Percentiles rank a stretch among this genome's conserved stretches.
Evolutionary conservation across 2,888 invertebrate species (phyloP).

Genomic region (Nasonovia ribisnigri): DNA sequence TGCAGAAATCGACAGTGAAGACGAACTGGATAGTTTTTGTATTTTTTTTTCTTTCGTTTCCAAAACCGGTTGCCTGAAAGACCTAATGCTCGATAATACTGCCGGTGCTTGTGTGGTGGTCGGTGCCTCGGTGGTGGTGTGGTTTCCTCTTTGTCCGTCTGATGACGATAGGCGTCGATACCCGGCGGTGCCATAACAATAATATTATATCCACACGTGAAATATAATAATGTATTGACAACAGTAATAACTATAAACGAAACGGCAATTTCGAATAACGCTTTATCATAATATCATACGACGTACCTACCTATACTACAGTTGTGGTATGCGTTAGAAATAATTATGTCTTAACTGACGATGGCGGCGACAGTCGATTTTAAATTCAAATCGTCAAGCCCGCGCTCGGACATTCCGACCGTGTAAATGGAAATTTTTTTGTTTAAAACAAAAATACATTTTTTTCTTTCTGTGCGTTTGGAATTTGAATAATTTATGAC

Average conservation of each 20-base stretch:
- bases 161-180: background rate
- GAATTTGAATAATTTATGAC: conserved; percentile 54
- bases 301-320: background rate
- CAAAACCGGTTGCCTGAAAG: conserved; percentile 50
- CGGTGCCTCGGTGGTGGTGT: too few relatives aligned
- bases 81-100: conserved; percentile 5
- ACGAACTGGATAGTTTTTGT: conserved; percentile 38
- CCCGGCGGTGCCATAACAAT: background rate
- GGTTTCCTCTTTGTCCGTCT: conserved; percentile 54
- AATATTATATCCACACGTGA: background rate
- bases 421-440: conserved; percentile 34
- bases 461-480: background rate
- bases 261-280: conserved; percentile 4
- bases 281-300: background rate
- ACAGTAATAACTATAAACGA: background rate
- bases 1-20: conserved; percentile 58
- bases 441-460: background rate
- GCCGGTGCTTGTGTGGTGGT: background rate
- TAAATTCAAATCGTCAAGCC: conserved; percentile 36
- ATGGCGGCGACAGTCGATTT: conserved; percentile 21
- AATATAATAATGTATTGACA: background rate
- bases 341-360: conserved; percentile 5
- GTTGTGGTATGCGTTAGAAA: background rate
- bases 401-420: conserved; percentile 18
- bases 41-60: conserved; percentile 21